Conservation (phyloP, 2,797 vertebrate species). For the Betta splendens region DNA sequence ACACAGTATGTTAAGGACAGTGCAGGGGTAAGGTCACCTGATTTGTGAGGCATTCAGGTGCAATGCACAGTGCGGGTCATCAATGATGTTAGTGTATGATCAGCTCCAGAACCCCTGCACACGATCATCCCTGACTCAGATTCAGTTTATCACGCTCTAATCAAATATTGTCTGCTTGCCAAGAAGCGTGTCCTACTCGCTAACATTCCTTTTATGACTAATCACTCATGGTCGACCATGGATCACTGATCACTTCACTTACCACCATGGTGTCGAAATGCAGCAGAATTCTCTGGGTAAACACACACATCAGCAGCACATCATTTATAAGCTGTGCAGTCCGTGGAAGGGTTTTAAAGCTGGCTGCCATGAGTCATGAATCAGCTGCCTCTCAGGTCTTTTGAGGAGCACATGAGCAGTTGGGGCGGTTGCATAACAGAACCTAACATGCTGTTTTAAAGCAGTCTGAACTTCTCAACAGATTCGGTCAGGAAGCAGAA, state of each 20-base stretch:
- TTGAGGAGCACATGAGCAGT: constrained; percentile 45
- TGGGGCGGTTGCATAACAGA: constrained; percentile 50
- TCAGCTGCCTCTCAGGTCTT: constrained; percentile 33
- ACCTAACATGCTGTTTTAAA: constrained; percentile 46
- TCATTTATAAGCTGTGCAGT: constrained; percentile 6
- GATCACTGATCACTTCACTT: not conserved
- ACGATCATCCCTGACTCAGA: not conserved
- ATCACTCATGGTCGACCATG: not conserved
- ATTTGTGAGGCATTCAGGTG: no score
- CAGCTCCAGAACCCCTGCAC: not conserved
- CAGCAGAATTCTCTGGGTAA: not conserved
- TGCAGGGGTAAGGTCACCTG: no score
- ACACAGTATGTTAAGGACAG: no score
- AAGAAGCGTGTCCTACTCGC: not conserved
- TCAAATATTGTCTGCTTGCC: not conserved
- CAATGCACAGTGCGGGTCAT: no score
- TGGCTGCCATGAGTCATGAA: constrained; percentile 37
- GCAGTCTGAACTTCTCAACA: constrained; percentile 28
- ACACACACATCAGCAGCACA: constrained; percentile 11
- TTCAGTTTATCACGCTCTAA: not conserved
- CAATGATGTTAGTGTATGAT: not conserved
- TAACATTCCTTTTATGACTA: not conserved
- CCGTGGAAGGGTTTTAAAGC: constrained; percentile 7
- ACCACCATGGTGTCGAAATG: not conserved
- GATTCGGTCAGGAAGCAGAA: constrained; percentile 37